Conservation (phyloP, 2,797 vertebrate genomes). For the Hypotaenidia philippensis region DNA sequence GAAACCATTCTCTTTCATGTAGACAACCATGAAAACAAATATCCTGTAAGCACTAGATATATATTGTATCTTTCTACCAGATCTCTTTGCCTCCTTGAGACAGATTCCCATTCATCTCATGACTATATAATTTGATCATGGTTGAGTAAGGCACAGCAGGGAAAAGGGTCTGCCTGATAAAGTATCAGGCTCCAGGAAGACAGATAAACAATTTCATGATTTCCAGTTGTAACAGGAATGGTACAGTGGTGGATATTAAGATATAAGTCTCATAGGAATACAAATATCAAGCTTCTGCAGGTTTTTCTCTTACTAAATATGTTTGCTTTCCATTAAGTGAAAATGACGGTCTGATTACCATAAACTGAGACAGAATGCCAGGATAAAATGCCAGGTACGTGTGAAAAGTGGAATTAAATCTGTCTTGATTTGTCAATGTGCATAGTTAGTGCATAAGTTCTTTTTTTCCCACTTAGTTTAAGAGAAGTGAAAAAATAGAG, state of each 20-base stretch:
- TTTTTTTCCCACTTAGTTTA: background rate
- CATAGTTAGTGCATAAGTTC: background rate
- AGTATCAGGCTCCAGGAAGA: constrained; percentile 80
- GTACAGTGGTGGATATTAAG: constrained; percentile 42
- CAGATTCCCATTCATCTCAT: constrained; percentile 92
- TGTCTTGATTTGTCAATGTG: background rate
- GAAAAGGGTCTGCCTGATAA: constrained; percentile 87
- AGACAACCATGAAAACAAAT: constrained; percentile 93
- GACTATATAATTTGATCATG: constrained; percentile 94
- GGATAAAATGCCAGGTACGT: background rate
- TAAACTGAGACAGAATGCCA: constrained; percentile 41
- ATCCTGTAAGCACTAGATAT: constrained; percentile 91
- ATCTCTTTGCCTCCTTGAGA: constrained; percentile 91
- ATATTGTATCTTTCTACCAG: constrained; percentile 87
- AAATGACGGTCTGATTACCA: constrained; percentile 68
- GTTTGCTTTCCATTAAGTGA: constrained; percentile 56
- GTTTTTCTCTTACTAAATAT: constrained; percentile 27
- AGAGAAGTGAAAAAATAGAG: background rate
- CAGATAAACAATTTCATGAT: constrained; percentile 80
- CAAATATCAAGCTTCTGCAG: background rate
- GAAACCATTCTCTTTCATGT: constrained; percentile 78
- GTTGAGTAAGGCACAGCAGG: constrained; percentile 90
- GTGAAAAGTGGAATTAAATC: background rate
- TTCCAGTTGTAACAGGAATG: constrained; percentile 67
- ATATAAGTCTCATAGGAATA: constrained; percentile 10